Evolutionary conservation across 2,888 invertebrate genomes (phyloP), one percentile per base, ranked within the genome.

Genomic region (Sarcophaga caerulescens): DNA sequence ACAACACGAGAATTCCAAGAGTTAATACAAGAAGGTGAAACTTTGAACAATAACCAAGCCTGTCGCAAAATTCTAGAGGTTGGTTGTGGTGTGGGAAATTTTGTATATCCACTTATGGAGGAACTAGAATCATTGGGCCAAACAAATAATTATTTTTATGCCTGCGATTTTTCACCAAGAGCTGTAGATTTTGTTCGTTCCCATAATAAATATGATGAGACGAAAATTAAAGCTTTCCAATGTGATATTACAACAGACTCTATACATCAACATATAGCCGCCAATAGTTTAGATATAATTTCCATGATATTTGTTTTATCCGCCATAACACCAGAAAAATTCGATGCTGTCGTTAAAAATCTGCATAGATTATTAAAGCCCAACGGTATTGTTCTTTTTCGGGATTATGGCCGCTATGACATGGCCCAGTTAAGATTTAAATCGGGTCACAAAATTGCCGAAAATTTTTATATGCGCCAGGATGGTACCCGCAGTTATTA

Each of bases 61-160:
- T 62, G 60, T 17, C 76, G 91, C 1, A 89, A 52, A 0, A 89
- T 92, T 0, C 85, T 92, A 1, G 99, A 99, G 94, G 95, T 98
- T 8, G 99, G 99, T 0, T 99, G 99, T 92, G 99, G 99, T 4
- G 99, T 99, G 11, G 99, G 99, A 0, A 99, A 99, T 94, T 97
- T 99, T 92, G 94, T 99, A 69, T 99, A 96, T 93, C 99, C 99
- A 0, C 92, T 99, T 71, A 93, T 99, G 0, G 96, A 97, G 90
- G 97, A 97, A 90, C 95, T 96, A 1, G 94, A 94, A 77, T 47
- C 47, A 0, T 71, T 69, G 25, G 79, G 79, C 0, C 78, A 83
- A 2, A 25, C 69, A 88, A 95, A 95, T 88, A 95, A 96, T 88
- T 96, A 95, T 91, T 95, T 97, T 88, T 96, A 97, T 93, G 98